These are phyloP conservation scores for Hapalemur alaotrensis DNA, from an alignment of 2,797 vertebrate species.

Conservation along the genomic window DNA sequence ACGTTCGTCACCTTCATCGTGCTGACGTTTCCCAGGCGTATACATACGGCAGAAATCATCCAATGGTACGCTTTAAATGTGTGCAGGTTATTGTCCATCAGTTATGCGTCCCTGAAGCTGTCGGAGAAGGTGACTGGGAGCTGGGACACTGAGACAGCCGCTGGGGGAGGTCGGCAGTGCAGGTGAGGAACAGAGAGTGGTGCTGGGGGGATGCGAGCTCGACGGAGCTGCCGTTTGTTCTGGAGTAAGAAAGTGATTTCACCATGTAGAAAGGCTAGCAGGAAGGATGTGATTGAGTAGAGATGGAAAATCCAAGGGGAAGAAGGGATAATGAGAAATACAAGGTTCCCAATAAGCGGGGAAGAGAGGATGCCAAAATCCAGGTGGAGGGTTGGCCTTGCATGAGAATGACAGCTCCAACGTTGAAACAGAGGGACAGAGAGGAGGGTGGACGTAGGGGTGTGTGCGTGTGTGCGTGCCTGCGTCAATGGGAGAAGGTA, in stretches of 20 bases:
- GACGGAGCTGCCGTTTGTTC: not conserved
- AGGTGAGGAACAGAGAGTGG: not conserved
- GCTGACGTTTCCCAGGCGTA: not conserved
- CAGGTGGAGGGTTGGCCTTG: not conserved
- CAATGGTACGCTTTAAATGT: not conserved
- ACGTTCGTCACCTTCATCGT: not conserved
- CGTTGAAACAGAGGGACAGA: not conserved
- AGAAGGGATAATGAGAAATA: not conserved
- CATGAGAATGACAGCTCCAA: not conserved
- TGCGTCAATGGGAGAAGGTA: not conserved
- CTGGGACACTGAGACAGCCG: not conserved
- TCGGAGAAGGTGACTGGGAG: not conserved
- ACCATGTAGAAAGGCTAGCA: not conserved
- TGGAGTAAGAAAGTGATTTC: not conserved
- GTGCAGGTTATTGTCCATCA: not conserved
- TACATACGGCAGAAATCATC: no score
- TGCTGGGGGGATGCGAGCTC: not conserved
- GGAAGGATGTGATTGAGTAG: not conserved
- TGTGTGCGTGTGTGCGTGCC: not conserved
- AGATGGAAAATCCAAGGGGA: not conserved
- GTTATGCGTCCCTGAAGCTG: not conserved
- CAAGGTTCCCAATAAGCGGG: not conserved
- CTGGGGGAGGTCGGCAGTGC: not conserved
- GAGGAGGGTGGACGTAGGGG: not conserved
- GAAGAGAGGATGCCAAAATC: not conserved